Evolutionary conservation across 2,888 invertebrate species (phyloP).

Genomic region (Arge pagana): DNA sequence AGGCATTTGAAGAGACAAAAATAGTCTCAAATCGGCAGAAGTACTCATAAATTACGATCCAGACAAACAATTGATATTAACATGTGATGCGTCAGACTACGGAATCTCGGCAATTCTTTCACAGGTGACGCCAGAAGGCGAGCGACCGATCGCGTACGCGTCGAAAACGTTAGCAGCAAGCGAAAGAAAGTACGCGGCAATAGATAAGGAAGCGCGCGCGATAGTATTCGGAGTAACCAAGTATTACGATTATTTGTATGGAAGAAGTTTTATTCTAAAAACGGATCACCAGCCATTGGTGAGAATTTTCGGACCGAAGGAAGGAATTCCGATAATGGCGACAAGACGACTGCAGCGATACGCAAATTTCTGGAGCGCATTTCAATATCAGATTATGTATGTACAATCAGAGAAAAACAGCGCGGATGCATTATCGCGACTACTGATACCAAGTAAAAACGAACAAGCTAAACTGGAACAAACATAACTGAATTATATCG

Average conservation of each 20-base stretch:
- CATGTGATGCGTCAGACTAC: constrained; percentile 29
- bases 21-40: constrained; percentile 8
- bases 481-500: not conserved
- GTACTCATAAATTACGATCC: constrained; percentile 28
- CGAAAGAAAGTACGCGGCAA: not conserved
- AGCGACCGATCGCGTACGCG: not conserved
- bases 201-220: not conserved
- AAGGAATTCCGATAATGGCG: constrained; percentile 2
- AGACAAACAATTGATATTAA: constrained; percentile 24
- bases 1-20: not conserved
- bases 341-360: not conserved
- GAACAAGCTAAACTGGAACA: not conserved
- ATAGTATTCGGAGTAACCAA: not conserved
- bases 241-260: not conserved
- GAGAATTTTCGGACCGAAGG: not conserved
- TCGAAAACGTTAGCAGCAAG: not conserved
- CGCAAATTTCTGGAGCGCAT: not conserved
- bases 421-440: not conserved
- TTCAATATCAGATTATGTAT: not conserved
- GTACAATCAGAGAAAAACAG: constrained; percentile 1
- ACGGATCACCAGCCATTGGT: not conserved
- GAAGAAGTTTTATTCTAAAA: not conserved
- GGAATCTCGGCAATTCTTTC: constrained; percentile 22
- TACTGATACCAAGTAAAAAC: not conserved
- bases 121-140: not conserved